Evolutionary conservation across 2,797 vertebrate genomes (phyloP), one percentile per base, ranked within the genome.

Genomic region (Pipistrellus pipistrellus): DNA sequence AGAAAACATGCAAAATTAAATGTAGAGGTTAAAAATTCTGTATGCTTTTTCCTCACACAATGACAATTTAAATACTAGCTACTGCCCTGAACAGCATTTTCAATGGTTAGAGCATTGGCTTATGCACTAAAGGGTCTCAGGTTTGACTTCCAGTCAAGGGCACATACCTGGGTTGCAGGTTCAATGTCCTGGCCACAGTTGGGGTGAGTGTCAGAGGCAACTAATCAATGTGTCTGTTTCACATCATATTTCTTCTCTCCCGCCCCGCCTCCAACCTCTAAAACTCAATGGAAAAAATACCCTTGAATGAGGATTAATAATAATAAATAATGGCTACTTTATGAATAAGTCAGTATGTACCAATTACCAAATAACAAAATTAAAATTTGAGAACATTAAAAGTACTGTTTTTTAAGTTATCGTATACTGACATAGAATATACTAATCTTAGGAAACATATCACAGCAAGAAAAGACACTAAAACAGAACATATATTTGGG

Each of bases 401-500:
- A 25, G 32, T 32, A 48, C 9, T 86, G 9, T 11, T 35, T 91
- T 92, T 85, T 71, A 6, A 88, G 15, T 41, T 59, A 25, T 35
- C 38, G 3, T 55, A 44, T 38, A 66, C 17, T 64, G 27, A 78
- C 68, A 66, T 5, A 68, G 23, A 86, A 92, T 77, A 91, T 72
- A 76, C 20, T 20, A 71, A 94, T 87, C 80, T 93, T 83, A 82
- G n/a, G 11, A 89, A 96, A 75, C 18, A 90, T 94, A 85, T 66
- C 5, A 80, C 75, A 84, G 6, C 32, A 80, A 64, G 59, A 57
- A 88, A 85, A 6, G 41, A 44, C 20, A 57, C 13, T 91, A 53
- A 84, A 66, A 77, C 15, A 89, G 44, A 68, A 55, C 25, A 85
- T 77, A 30, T 51, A 83, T 89, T 84, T 53, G 7, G 17, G n/a